Evolutionary conservation across 2,797 vertebrate genomes (phyloP).

Genomic region (Pipistrellus kuhlii): DNA sequence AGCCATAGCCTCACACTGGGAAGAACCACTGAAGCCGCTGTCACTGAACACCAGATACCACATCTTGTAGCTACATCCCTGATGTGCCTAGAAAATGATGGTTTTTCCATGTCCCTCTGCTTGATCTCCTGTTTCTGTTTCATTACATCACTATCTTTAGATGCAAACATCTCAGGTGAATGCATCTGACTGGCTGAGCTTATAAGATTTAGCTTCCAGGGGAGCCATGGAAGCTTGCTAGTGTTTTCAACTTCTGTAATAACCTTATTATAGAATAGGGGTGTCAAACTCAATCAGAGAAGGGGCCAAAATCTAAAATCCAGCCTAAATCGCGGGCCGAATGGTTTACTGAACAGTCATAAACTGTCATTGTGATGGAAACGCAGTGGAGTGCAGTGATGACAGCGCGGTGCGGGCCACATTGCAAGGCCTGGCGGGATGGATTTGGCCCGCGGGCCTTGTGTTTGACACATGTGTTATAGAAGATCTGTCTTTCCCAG

Average conservation of each 20-base stretch:
- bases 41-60: neutral
- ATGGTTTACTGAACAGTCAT: no score
- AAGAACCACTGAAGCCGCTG: neutral
- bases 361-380: no score
- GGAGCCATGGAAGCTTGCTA: neutral
- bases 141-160: neutral
- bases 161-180: neutral
- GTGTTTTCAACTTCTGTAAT: neutral
- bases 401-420: no score
- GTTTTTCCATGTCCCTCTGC: neutral
- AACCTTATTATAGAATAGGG: neutral
- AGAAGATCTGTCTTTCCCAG: neutral
- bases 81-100: neutral
- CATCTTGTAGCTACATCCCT: neutral
- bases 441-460: no score
- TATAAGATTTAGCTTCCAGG: neutral
- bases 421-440: no score
- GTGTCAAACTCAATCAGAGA: no score
- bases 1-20: neutral
- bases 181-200: neutral
- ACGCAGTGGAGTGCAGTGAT: no score
- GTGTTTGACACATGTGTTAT: no score
- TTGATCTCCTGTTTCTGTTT: neutral
- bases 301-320: no score
- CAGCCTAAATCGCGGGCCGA: no score